These are phyloP conservation scores for Portunus trituberculatus DNA, from an alignment of 1,140 invertebrate genomes.

Conservation along the genomic window DNA sequence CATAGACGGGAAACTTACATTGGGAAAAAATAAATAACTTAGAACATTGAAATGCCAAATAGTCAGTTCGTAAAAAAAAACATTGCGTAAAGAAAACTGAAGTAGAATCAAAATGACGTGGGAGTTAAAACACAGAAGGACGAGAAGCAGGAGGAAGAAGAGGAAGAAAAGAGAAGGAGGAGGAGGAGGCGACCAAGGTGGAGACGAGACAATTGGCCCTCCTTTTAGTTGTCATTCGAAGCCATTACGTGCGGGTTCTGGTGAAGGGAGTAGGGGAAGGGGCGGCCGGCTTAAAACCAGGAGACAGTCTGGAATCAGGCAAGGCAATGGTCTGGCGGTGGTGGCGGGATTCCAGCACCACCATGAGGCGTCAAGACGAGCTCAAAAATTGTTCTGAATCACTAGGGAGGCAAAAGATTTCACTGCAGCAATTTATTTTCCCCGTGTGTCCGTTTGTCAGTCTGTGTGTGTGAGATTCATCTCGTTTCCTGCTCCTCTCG, in stretches of 20 bases:
- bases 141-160: background rate
- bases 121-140: too few relatives aligned
- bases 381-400: background rate
- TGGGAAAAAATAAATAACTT: background rate
- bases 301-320: too few relatives aligned
- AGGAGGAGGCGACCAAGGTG: background rate
- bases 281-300: too few relatives aligned
- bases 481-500: too few relatives aligned
- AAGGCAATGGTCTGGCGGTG: background rate
- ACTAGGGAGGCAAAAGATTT: too few relatives aligned
- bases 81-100: background rate
- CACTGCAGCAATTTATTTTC: too few relatives aligned
- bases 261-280: too few relatives aligned
- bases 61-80: background rate
- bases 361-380: background rate
- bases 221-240: slow-evolving; percentile 10
- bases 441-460: too few relatives aligned
- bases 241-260: background rate
- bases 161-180: background rate
- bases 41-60: too few relatives aligned
- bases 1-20: background rate
- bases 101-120: background rate
- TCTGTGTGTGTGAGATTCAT: too few relatives aligned
- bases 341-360: background rate
- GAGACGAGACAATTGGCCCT: slow-evolving; percentile 18